Percentiles rank a stretch among this genome's conserved stretches.
phyloP scores from a whole-genome alignment of 2,113 vertebrate genomes.

The Micronycteris hirsuta region DNA sequence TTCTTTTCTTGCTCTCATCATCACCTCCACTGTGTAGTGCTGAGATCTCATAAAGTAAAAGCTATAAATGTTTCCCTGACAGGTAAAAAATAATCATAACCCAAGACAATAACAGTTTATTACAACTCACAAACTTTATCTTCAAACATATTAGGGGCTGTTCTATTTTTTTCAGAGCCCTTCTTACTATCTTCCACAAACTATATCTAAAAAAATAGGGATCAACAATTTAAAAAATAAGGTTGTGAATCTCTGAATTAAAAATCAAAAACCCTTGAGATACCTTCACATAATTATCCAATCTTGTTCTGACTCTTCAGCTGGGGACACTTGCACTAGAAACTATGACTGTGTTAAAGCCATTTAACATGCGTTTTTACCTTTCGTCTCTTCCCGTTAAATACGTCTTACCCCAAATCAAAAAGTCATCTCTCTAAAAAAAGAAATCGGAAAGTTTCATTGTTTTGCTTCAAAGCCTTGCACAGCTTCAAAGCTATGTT shows the following conservation, averaged over 20 bases:
- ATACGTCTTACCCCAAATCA: conserved; percentile 32
- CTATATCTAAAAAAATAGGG: neutral
- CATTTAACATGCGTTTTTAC: neutral
- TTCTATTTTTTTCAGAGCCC: neutral
- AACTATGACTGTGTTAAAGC: neutral
- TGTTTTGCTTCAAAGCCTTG: conserved; percentile 27
- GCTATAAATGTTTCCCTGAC: neutral
- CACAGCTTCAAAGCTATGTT: neutral
- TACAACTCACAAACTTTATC: neutral
- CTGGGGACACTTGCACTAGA: neutral
- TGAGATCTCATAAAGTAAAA: neutral
- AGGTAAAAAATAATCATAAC: neutral
- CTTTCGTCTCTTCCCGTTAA: neutral
- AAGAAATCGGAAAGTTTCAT: conserved; percentile 14
- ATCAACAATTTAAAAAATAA: conserved; percentile 2
- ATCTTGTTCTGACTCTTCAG: neutral
- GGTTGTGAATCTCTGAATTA: neutral
- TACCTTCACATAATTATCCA: neutral
- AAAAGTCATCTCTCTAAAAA: conserved; percentile 44
- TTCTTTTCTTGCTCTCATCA: neutral
- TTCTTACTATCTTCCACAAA: neutral
- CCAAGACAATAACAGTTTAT: neutral
- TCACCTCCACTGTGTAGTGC: neutral
- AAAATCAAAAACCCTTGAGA: neutral
- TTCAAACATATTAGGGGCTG: neutral